Base-by-base conservation (phyloP, 2,113 vertebrate species). In the Lepus europaeus region DNA sequence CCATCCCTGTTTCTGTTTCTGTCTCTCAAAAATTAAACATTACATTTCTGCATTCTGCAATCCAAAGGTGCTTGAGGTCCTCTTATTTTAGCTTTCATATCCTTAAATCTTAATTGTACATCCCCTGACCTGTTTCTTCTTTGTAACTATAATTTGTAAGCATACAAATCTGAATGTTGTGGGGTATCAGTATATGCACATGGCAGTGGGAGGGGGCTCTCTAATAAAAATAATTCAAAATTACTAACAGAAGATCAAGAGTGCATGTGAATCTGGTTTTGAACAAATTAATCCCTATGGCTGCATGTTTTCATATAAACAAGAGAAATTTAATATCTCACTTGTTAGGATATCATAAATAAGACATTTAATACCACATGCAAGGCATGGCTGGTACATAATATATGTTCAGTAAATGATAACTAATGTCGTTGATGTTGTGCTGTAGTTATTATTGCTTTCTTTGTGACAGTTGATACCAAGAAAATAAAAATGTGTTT, bases 401-500 rank as follows among this genome's bases (percentile, higher is more conserved):
- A 39, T 94, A 31, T 6, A 36, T 73, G 17, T 69, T 53, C n/a
- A 92, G 19, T 80, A 95, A 95, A 78, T 85, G 17, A 45, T 84
- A 76, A 89, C 23, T 79, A 93, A 92, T 89, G 16, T 53, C 70
- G 36, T 16, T 76, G 20, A 72, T 85, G 22, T 2, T 66, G 20
- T 72, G 70, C 53, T 80, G 17, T 61, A 80, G 29, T 23, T 85
- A 39, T 36, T 90, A 88, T 80, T 89, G 13, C 61, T 93, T 93
- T 89, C 12, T 45, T 1, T 45, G 22, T 88, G 69, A 95, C 36
- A 77, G 33, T 2, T 90, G 31, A 93, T 74, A 77, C 45, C 29
- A 45, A 92, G 61, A 36, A 94, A 93, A 86, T 91, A 68, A 82
- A 29, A 90, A 78, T 33, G 20, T 78, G 11, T 83, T 86, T 88